A percentile compares a stretch with the other conserved stretches of the same genome.
These are phyloP conservation scores for Corythornis leucogaster DNA, from an alignment of 2,797 vertebrate species.

Conservation along the genomic window DNA sequence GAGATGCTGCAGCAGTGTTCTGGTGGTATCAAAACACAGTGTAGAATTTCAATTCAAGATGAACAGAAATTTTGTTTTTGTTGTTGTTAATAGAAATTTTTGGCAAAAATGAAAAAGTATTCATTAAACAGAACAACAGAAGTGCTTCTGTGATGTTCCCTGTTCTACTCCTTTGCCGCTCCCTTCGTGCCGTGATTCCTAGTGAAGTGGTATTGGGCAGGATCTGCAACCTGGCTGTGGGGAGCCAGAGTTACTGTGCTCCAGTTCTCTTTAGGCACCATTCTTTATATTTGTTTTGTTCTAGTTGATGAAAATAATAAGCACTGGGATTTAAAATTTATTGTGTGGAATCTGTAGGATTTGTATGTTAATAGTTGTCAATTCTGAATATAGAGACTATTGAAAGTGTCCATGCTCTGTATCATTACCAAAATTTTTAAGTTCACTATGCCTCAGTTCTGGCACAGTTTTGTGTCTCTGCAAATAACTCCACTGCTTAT, in stretches of 20 bases:
- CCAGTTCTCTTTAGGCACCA: not conserved
- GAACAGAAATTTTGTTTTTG: not conserved
- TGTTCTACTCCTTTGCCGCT: not conserved
- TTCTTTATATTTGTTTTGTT: not conserved
- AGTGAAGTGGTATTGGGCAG: not conserved
- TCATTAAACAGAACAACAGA: not conserved
- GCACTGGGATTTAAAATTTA: not conserved
- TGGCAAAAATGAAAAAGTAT: not conserved
- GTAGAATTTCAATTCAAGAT: not conserved
- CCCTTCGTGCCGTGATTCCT: rapidly evolving
- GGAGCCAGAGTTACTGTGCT: not conserved
- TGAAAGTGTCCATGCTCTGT: rapidly evolving
- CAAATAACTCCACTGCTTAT: not conserved
- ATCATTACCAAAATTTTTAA: not conserved
- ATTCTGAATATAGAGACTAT: not conserved
- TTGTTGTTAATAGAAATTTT: not conserved
- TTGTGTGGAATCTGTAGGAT: not conserved
- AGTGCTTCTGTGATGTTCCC: not conserved
- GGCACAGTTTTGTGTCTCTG: not conserved
- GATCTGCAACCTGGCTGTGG: not conserved
- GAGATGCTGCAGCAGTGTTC: not conserved
- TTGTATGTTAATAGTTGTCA: not conserved
- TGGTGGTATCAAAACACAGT: not conserved
- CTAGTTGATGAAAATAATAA: not conserved
- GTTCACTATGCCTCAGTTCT: not conserved